These are phyloP conservation scores for Asteroscopus sphinx DNA, from an alignment of 2,888 invertebrate species.

Conservation along the genomic window DNA sequence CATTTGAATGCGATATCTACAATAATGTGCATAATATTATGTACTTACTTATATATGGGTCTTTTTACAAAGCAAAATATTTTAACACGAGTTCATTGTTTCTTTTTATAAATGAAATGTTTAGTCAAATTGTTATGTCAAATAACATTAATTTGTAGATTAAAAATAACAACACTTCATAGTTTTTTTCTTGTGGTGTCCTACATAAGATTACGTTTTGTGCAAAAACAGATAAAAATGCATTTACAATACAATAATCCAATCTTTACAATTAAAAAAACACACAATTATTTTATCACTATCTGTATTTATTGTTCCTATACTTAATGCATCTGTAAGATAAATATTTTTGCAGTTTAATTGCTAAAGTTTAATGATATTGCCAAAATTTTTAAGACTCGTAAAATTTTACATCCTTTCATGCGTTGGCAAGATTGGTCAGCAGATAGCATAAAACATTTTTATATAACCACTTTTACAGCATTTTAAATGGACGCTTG, in stretches of 20 bases:
- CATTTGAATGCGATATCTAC: too few relatives aligned
- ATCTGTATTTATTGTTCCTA: constrained; percentile 24
- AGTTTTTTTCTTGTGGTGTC: too few relatives aligned
- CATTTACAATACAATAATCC: too few relatives aligned
- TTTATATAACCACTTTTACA: constrained; percentile 61
- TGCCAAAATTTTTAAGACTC: constrained; percentile 63
- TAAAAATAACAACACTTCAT: neutral
- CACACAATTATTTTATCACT: constrained; percentile 18
- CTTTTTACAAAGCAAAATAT: too few relatives aligned
- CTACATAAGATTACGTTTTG: too few relatives aligned
- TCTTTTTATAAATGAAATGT: neutral
- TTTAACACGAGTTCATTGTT: too few relatives aligned
- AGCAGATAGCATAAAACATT: constrained; percentile 60
- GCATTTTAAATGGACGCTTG: constrained; percentile 50
- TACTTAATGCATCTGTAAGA: constrained; percentile 27
- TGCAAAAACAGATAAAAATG: too few relatives aligned
- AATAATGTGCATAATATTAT: too few relatives aligned
- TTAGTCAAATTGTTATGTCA: neutral
- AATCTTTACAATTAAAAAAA: too few relatives aligned
- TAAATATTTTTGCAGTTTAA: constrained; percentile 51
- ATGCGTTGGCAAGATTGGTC: constrained; percentile 53
- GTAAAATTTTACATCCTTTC: constrained; percentile 58
- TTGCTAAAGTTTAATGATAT: constrained; percentile 60
- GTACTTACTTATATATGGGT: too few relatives aligned
- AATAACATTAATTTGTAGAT: neutral